Evolutionary conservation across 2,113 vertebrate species (phyloP).

Genomic region (Anoura caudifer): DNA sequence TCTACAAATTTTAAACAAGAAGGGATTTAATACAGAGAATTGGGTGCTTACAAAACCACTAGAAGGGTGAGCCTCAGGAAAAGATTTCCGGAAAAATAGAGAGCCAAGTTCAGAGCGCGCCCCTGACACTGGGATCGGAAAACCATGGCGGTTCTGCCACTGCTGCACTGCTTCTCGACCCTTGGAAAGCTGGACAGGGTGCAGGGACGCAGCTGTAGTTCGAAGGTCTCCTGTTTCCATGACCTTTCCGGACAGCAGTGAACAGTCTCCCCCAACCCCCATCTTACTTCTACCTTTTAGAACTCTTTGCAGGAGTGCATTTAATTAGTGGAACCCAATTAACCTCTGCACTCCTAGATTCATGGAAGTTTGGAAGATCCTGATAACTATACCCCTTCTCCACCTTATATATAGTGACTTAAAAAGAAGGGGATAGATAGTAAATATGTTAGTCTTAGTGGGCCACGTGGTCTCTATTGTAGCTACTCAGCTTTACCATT

Average conservation of each 20-base stretch:
- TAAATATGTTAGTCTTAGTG: background rate
- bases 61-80: background rate
- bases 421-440: background rate
- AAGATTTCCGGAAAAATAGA: background rate
- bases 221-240: background rate
- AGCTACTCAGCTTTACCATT: background rate
- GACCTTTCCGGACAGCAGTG: background rate
- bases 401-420: background rate
- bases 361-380: background rate
- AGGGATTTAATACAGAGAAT: background rate
- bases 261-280: background rate
- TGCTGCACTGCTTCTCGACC: fast-evolving
- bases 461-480: background rate
- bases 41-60: background rate
- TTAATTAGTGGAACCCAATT: background rate
- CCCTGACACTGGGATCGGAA: background rate
- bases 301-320: background rate
- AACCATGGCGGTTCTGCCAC: background rate
- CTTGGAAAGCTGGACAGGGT: background rate
- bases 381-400: background rate
- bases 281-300: background rate
- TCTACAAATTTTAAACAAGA: slow-evolving; percentile 12
- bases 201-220: background rate
- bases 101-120: background rate
- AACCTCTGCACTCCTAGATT: background rate